Evolutionary conservation across 2,113 vertebrate species (phyloP).

Genomic region (Aix galericulata): DNA sequence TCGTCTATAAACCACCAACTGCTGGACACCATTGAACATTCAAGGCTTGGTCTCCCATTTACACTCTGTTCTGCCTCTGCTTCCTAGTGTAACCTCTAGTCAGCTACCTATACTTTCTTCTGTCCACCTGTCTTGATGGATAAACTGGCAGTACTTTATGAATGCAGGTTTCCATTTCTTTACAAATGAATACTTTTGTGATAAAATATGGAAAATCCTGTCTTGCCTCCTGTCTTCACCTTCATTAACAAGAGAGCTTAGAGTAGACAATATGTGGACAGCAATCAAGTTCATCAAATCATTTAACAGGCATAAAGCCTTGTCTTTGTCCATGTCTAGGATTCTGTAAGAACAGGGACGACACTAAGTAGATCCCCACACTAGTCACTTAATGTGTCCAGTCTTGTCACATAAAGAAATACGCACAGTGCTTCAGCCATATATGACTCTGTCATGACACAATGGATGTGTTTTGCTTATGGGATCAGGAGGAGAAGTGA

Average conservation of each 20-base stretch:
- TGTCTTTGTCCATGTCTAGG: background rate
- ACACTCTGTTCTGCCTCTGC: background rate
- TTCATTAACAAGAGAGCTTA: background rate
- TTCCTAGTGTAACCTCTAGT: background rate
- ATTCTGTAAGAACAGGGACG: background rate
- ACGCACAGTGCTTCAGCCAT: background rate
- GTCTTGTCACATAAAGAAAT: background rate
- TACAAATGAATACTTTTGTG: background rate
- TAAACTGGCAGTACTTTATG: background rate
- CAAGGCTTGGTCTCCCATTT: background rate
- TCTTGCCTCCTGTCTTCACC: background rate
- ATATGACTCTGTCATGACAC: background rate
- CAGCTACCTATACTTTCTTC: background rate
- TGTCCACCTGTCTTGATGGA: background rate
- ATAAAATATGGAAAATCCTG: background rate
- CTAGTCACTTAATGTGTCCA: background rate
- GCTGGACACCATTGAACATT: background rate
- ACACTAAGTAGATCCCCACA: background rate
- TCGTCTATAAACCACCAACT: background rate
- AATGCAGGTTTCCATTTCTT: background rate
- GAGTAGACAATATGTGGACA: background rate
- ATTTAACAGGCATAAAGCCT: background rate
- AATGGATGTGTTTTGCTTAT: background rate
- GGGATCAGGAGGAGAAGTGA: background rate
- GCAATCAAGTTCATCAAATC: background rate